A percentile compares a stretch with the other conserved stretches of the same genome.
phyloP scores from a whole-genome alignment of 2,113 vertebrate genomes.

The Tricholaema leucomelas region DNA sequence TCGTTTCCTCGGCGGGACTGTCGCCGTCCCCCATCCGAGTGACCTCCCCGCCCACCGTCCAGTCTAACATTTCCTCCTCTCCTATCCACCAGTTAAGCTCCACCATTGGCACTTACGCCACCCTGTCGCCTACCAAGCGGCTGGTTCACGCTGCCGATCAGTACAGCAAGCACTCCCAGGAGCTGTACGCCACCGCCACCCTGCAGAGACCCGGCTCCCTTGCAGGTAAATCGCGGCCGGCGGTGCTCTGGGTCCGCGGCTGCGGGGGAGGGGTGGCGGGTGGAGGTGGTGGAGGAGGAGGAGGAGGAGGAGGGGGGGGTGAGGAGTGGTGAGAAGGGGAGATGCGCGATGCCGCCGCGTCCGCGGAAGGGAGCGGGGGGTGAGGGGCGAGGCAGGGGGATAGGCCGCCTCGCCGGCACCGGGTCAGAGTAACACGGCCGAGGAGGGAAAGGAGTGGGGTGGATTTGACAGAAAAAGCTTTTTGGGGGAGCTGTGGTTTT shows the following conservation, averaged over 20 bases:
- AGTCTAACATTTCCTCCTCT: slow-evolving; percentile 83
- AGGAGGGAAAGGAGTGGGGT: accelerated
- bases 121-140: slow-evolving; percentile 94
- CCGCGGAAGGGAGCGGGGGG: neutral
- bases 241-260: neutral
- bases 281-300: no score
- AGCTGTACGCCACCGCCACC: slow-evolving; percentile 93
- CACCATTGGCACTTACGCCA: slow-evolving; percentile 94
- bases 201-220: slow-evolving; percentile 95
- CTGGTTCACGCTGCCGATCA: slow-evolving; percentile 93
- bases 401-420: neutral
- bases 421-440: neutral
- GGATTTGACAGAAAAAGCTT: neutral
- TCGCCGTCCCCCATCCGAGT: slow-evolving; percentile 86
- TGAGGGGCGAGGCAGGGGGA: neutral
- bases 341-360: neutral
- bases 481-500: neutral
- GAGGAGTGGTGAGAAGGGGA: no score
- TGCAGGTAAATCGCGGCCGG: slow-evolving; percentile 81
- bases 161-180: slow-evolving; percentile 93
- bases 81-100: slow-evolving; percentile 95
- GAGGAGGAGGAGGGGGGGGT: no score
- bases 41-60: slow-evolving; percentile 86
- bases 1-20: slow-evolving; percentile 83
- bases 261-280: neutral